A percentile compares a stretch with the other conserved stretches of the same genome.
phyloP scores from a whole-genome alignment of 2,888 invertebrate species.

The Eupithecia tripunctaria region DNA sequence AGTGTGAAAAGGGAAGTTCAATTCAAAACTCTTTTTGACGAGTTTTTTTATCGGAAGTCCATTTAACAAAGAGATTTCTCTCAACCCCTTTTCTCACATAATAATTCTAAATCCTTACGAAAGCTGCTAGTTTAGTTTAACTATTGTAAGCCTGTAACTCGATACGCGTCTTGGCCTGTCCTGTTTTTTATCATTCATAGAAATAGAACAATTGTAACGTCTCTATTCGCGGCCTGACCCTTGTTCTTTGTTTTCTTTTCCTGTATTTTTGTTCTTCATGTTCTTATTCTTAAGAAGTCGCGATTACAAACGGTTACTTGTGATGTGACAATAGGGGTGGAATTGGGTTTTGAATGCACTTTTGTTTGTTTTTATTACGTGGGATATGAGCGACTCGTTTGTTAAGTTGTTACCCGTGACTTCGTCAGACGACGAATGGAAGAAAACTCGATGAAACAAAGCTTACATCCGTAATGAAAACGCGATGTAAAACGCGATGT shows the following conservation, averaged over 20 bases:
- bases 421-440: no score
- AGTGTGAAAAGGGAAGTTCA: background rate
- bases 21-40: background rate
- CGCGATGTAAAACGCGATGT: no score
- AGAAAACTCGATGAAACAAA: no score
- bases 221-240: conserved; percentile 37
- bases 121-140: background rate
- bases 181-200: conserved; percentile 39
- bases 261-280: background rate
- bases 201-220: conserved; percentile 39
- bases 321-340: background rate
- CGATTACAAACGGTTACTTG: conserved; percentile 5
- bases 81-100: background rate
- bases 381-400: background rate
- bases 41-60: background rate
- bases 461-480: no score
- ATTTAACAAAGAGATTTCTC: conserved; percentile 2
- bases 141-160: conserved; percentile 25
- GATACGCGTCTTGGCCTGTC: conserved; percentile 32
- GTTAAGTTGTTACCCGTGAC: background rate
- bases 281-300: background rate
- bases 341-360: conserved; percentile 2
- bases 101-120: background rate
- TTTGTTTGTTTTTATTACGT: conserved; percentile 7
- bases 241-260: conserved; percentile 24